Conservation (phyloP, 2,113 vertebrate genomes). For the Onychorhynchus coronatus region DNA sequence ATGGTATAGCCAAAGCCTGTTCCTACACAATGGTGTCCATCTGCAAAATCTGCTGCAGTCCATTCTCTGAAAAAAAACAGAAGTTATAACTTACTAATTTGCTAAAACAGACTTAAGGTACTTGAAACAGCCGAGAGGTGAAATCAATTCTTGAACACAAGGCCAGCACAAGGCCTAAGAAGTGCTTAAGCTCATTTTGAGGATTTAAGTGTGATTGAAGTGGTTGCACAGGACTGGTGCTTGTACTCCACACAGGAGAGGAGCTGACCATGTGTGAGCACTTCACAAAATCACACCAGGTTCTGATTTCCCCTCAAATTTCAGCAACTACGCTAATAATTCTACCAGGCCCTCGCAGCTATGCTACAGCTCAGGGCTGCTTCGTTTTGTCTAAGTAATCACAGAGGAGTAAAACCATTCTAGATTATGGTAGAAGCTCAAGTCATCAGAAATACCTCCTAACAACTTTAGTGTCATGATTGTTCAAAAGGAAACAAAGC, state of each 20-base stretch:
- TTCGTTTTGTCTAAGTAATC: neutral
- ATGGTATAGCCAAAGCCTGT: neutral
- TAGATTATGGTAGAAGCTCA: neutral
- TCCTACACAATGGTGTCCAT: neutral
- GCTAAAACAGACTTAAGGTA: neutral
- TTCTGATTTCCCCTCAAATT: constrained; percentile 4
- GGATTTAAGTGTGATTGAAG: neutral
- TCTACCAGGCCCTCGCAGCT: neutral
- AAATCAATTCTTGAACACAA: neutral
- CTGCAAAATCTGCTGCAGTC: neutral
- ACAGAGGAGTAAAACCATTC: neutral
- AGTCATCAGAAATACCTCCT: neutral
- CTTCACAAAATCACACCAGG: constrained; percentile 29
- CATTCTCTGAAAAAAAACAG: neutral
- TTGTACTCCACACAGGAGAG: neutral
- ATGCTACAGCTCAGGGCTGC: neutral
- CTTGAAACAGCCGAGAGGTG: neutral
- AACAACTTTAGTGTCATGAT: neutral
- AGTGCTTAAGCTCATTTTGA: neutral
- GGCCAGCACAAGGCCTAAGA: neutral
- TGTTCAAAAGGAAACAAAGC: neutral
- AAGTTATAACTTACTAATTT: neutral
- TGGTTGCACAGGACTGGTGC: neutral
- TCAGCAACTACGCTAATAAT: constrained; percentile 26
- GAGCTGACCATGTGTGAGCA: neutral